Evolutionary conservation across 2,888 invertebrate species (phyloP).

Genomic region (Noctua pronuba): DNA sequence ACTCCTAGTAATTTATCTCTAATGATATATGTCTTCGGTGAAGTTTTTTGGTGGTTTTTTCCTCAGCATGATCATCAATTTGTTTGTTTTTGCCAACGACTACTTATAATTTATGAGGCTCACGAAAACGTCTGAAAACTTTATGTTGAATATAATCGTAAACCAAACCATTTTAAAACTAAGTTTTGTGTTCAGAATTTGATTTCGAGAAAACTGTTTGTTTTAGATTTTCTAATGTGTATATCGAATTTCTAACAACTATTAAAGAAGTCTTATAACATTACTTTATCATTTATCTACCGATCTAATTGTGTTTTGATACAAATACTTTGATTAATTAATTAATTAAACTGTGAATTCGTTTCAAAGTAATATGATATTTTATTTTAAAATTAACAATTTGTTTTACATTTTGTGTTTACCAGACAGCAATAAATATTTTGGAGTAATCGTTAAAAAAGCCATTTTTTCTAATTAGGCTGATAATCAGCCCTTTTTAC

Average conservation of each 20-base stretch:
- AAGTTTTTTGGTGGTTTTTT: not conserved
- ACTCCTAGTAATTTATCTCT: not conserved
- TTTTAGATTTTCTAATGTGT: conserved; percentile 8
- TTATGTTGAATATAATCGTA: conserved; percentile 26
- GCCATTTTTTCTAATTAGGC: not conserved
- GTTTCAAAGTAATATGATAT: not conserved
- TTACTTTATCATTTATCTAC: not conserved
- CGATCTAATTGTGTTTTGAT: not conserved
- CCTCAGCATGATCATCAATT: not conserved
- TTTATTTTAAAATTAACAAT: not conserved
- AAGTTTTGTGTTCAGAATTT: conserved; percentile 22
- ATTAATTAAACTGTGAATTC: no score
- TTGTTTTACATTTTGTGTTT: not conserved
- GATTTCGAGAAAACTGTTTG: conserved; percentile 19
- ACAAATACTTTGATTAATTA: not conserved
- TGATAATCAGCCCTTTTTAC: no score
- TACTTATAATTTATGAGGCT: conserved; percentile 12
- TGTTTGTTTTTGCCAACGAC: conserved; percentile 2
- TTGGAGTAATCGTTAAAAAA: not conserved
- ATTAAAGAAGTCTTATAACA: conserved; percentile 8
- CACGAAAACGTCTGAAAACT: conserved; percentile 38
- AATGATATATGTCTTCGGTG: no score
- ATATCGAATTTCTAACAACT: conserved; percentile 19
- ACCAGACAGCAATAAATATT: not conserved
- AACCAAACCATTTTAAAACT: conserved; percentile 11